Conservation (phyloP, 2,797 vertebrate species). For the Enteromius mattozi region DNA sequence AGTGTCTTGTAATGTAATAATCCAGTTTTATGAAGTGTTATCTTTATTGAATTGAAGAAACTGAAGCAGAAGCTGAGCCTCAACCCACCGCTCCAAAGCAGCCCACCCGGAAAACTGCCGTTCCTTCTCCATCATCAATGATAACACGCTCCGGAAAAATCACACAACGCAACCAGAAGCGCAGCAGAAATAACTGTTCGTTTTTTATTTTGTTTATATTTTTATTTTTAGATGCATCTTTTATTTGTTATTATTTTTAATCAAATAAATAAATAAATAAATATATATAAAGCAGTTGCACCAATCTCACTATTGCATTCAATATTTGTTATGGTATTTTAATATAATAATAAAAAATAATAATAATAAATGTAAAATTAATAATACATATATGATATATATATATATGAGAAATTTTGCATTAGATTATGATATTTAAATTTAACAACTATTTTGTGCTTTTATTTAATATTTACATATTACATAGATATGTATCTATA, state of each 20-base stretch:
- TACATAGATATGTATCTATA: no score
- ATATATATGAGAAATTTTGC: no score
- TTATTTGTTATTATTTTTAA: background rate
- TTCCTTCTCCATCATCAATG: conserved; percentile 72
- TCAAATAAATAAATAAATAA: background rate
- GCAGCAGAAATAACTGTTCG: conserved; percentile 62
- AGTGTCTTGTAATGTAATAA: background rate
- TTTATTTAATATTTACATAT: no score
- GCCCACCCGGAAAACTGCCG: conserved; percentile 50
- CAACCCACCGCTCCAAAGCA: conserved; percentile 46
- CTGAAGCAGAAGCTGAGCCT: conserved; percentile 60
- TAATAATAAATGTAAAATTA: no score
- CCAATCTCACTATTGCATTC: background rate
- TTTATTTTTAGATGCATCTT: background rate
- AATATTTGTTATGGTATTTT: no score
- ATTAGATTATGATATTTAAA: no score
- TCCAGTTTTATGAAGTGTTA: background rate
- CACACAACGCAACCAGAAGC: conserved; percentile 68
- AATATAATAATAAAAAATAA: no score
- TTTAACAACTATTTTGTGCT: no score
- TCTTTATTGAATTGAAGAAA: conserved; percentile 33
- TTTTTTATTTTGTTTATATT: conserved; percentile 47
- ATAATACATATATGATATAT: no score
- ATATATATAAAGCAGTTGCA: no score
- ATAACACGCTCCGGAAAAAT: conserved; percentile 78